A percentile compares a stretch with the other conserved stretches of the same genome.
phyloP scores from a whole-genome alignment of 2,888 invertebrate species.

The Polydrusus tereticollis region DNA sequence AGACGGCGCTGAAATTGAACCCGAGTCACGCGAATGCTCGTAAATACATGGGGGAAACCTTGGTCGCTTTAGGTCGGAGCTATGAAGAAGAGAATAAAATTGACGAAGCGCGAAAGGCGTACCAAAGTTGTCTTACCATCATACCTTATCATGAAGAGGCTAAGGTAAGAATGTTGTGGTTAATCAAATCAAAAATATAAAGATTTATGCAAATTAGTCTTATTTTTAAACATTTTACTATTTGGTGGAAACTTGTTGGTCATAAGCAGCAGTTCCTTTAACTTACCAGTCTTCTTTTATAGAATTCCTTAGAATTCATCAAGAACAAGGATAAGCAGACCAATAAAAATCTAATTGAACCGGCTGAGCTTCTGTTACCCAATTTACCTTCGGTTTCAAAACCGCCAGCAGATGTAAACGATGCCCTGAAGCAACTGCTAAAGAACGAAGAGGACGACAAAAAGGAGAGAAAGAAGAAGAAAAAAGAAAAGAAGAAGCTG shows the following conservation, averaged over 20 bases:
- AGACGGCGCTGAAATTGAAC: conserved; percentile 89
- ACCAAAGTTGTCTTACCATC: conserved; percentile 85
- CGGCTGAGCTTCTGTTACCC: conserved; percentile 74
- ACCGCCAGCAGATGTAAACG: conserved; percentile 72
- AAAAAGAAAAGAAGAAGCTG: conserved; percentile 75
- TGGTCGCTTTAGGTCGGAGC: conserved; percentile 89
- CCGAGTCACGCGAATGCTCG: conserved; percentile 92
- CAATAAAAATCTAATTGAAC: conserved; percentile 74
- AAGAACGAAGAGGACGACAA: conserved; percentile 70
- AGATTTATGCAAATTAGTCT: too few relatives aligned
- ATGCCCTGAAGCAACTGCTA: conserved; percentile 74
- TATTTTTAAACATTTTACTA: too few relatives aligned
- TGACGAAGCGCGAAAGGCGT: conserved; percentile 87
- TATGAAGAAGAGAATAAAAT: conserved; percentile 90
- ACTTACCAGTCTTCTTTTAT: conserved; percentile 60
- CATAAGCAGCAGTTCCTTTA: too few relatives aligned
- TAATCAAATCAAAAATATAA: too few relatives aligned
- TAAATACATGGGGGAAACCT: conserved; percentile 93
- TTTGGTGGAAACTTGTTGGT: too few relatives aligned
- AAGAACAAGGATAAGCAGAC: conserved; percentile 74
- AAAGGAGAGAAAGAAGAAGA: conserved; percentile 76
- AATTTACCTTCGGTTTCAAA: conserved; percentile 69
- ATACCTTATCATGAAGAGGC: conserved; percentile 92
- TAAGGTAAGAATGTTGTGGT: conserved; percentile 43
- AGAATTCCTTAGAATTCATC: conserved; percentile 84